Base-by-base conservation (phyloP, 2,888 invertebrate genomes). In the Melipona bicolor region DNA sequence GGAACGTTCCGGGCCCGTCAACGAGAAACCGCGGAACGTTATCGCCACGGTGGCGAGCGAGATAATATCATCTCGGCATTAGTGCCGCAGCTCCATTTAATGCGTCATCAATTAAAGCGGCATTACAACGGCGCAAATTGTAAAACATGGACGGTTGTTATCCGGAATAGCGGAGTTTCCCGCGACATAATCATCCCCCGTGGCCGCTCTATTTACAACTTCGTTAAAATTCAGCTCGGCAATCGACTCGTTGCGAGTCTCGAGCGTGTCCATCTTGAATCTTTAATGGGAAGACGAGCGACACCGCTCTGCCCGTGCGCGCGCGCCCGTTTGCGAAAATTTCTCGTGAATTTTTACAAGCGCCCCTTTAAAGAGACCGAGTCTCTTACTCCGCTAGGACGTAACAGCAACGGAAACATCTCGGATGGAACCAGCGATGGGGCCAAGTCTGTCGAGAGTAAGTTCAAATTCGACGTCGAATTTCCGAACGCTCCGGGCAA, bases 281-380 rank as follows among this genome's bases (percentile, higher is more conserved):
- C 32, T 80, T 71, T 70, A 65, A 82, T 65, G 59, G 13, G 17
- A 52, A 61, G 27, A n/a, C 17, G 56, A 59, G 36, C n/a, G 5
- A 27, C n/a, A 15, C 59, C 43, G 49, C 50, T 13, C 24, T 13
- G 36, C 3, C 36, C 0, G 36, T 19, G 32, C 5, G 56, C 19
- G 27, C 19, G 27, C 32, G 17, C 11, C 32, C 50, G 69, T 79
- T 81, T 43, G 62, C 21, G 79, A 74, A 62, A 81, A 75, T 61
- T 64, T 24, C 82, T 81, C 75, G 67, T 82, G 81, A 81, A 75
- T 76, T 82, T 82, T 82, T 76, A 80, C 61, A 59, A 50, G 19
- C 49, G 6, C 17, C 32, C 50, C 27, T 32, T n/a, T 62, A 56
- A 80, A 70, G 15, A 17, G 43, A 67, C 36, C 36, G 9, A 9